These are phyloP conservation scores for Nebria ingens DNA, from an alignment of 1,140 invertebrate species.

Conservation along the genomic window DNA sequence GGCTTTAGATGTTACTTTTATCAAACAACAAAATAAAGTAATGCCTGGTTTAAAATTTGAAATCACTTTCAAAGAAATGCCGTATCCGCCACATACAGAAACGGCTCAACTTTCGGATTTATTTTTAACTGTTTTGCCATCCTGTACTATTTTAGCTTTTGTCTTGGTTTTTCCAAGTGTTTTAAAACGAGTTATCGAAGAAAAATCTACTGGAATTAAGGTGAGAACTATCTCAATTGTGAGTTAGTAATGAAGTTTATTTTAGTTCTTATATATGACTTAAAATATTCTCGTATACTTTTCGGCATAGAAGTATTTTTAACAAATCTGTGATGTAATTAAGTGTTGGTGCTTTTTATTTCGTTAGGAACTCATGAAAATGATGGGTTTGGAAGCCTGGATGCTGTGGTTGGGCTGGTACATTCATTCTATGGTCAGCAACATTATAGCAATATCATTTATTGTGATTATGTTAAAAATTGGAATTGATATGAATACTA, in stretches of 20 bases:
- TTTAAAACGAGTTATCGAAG: slow-evolving; percentile 30
- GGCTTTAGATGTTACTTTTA: not conserved
- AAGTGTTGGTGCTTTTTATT: too few relatives aligned
- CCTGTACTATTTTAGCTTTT: slow-evolving; percentile 29
- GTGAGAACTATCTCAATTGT: too few relatives aligned
- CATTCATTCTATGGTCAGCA: slow-evolving; percentile 43
- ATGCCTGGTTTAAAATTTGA: slow-evolving; percentile 11
- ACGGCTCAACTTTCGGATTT: slow-evolving; percentile 1
- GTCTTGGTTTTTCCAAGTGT: slow-evolving; percentile 29
- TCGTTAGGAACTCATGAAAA: slow-evolving; percentile 61
- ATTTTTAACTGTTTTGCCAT: slow-evolving; percentile 21
- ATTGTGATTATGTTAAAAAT: slow-evolving; percentile 39
- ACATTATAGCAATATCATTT: slow-evolving; percentile 36
- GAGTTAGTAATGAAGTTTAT: too few relatives aligned
- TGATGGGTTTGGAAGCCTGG: slow-evolving; percentile 54
- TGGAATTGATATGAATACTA: slow-evolving; percentile 22
- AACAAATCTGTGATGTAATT: too few relatives aligned
- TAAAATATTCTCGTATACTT: too few relatives aligned
- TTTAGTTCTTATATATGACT: too few relatives aligned
- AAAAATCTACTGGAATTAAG: slow-evolving; percentile 33
- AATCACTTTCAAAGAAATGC: slow-evolving; percentile 27
- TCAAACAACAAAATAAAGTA: too few relatives aligned
- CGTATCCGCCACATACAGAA: slow-evolving; percentile 29
- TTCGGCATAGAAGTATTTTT: too few relatives aligned
- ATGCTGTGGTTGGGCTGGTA: slow-evolving; percentile 56